Evolutionary conservation across 2,888 invertebrate genomes (phyloP).

Genomic region (Mellilla xanthometata): DNA sequence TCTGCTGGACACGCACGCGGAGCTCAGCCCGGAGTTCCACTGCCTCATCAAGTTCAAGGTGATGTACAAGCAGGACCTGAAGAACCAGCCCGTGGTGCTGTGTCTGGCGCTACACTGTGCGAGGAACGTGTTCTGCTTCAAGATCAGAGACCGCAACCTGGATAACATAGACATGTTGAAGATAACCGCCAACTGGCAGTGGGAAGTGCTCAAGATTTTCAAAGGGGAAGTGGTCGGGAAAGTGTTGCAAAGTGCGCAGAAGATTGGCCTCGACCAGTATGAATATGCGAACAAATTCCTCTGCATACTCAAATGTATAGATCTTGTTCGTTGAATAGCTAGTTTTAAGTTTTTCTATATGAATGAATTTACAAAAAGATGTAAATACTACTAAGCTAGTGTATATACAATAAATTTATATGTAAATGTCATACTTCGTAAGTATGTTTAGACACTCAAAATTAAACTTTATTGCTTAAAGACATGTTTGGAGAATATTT

Average conservation of each 20-base stretch:
- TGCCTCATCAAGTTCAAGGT: slow-evolving; percentile 65
- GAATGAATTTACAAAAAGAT: no score
- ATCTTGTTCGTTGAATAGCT: slow-evolving; percentile 4
- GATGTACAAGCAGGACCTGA: slow-evolving; percentile 51
- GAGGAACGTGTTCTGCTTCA: slow-evolving; percentile 52
- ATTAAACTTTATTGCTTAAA: no score
- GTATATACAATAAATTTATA: no score
- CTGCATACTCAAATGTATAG: slow-evolving; percentile 52
- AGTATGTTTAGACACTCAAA: no score
- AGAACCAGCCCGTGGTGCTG: slow-evolving; percentile 45
- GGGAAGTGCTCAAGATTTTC: slow-evolving; percentile 66
- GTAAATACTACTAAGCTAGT: no score
- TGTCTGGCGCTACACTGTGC: slow-evolving; percentile 49
- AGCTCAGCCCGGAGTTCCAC: slow-evolving; percentile 34
- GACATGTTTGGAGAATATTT: no score
- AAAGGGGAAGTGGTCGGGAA: slow-evolving; percentile 48
- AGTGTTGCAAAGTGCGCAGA: slow-evolving; percentile 49
- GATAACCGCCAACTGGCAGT: slow-evolving; percentile 67
- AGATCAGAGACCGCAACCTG: slow-evolving; percentile 47
- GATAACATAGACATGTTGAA: slow-evolving; percentile 46
- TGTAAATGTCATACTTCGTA: no score
- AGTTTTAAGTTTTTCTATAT: no score
- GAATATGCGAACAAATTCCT: slow-evolving; percentile 49
- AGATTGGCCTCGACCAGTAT: slow-evolving; percentile 38
- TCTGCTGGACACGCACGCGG: slow-evolving; percentile 43